Evolutionary conservation across 2,113 vertebrate species (phyloP).

Genomic region (Amphiprion percula): DNA sequence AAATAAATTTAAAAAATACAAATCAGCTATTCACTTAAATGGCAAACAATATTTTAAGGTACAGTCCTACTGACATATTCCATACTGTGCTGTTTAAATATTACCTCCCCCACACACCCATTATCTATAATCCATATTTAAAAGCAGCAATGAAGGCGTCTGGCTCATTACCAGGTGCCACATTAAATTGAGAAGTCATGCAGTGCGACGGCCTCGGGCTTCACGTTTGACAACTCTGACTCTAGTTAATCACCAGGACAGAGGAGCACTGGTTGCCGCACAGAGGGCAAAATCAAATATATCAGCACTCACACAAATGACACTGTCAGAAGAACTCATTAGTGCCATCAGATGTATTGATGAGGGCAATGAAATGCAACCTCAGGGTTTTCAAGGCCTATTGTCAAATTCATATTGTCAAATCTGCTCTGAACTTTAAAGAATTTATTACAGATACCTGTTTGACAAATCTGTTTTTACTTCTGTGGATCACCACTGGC

Average conservation of each 20-base stretch:
- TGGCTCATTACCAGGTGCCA: slow-evolving; percentile 52
- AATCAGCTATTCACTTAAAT: neutral
- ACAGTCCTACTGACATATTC: neutral
- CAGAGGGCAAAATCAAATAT: slow-evolving; percentile 54
- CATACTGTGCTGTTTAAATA: neutral
- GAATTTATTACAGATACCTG: neutral
- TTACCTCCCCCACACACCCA: neutral
- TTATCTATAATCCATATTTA: slow-evolving; percentile 38
- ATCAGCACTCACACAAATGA: slow-evolving; percentile 61
- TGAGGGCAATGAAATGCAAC: slow-evolving; percentile 50
- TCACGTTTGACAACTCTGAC: slow-evolving; percentile 40
- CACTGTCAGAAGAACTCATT: slow-evolving; percentile 67
- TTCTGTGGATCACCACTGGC: neutral
- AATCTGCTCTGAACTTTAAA: slow-evolving; percentile 21
- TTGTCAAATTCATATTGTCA: slow-evolving; percentile 18
- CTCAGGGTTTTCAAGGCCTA: slow-evolving; percentile 13
- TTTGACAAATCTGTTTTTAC: slow-evolving; percentile 30
- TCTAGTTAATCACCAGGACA: slow-evolving; percentile 52
- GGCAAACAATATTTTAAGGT: neutral
- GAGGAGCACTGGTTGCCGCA: slow-evolving; percentile 44
- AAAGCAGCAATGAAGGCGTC: neutral
- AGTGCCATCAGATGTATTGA: slow-evolving; percentile 51
- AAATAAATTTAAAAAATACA: too few relatives aligned
- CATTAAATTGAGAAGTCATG: slow-evolving; percentile 46
- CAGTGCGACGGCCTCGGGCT: slow-evolving; percentile 25